Evolutionary conservation across 2,113 vertebrate genomes (phyloP), one percentile per base, ranked within the genome.

Genomic region (Takifugu flavidus): DNA sequence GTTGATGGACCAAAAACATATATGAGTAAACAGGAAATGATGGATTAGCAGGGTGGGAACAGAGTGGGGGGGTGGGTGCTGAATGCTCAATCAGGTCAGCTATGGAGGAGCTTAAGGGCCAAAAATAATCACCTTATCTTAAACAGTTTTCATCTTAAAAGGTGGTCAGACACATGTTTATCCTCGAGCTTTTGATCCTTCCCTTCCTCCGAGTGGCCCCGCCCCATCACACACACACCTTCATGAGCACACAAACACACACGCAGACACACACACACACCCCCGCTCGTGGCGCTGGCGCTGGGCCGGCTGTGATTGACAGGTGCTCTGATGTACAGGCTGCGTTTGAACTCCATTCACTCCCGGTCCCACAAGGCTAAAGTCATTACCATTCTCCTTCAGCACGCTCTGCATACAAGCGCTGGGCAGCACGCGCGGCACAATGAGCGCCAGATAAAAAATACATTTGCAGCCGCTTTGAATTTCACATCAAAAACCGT

Each of bases 301-400:
- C 58, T 56, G 56, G 69, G 29, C 47, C 3, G 42, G 49, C 57
- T 82, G 79, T 95, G 95, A 98, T 87, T 96, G 95, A 96, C 94
- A 65, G 85, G 73, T 82, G 85, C 93, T 94, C 89, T 96, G 94
- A 97, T 96, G 94, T 94, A 78, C 87, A 78, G 91, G 89, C 80
- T 52, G 87, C 91, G 92, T 98, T 86, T 96, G 94, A 98, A 98
- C 94, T 94, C 93, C 91, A 94, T 91, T 93, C 91, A 88, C 83
- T 89, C 85, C 90, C 92, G 93, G 59, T 94, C 95, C 94, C 95
- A 93, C 88, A 92, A 87, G 94, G 92, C 93, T 70, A 51, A 77
- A 86, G 91, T 94, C 94, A 91, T 96, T 94, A 93, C 89, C 89
- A 95, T 95, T 95, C 95, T 88, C 92, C 94, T 93, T 92, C 93